Conservation (phyloP, 2,888 invertebrate genomes). For the Pomacea canaliculata region DNA sequence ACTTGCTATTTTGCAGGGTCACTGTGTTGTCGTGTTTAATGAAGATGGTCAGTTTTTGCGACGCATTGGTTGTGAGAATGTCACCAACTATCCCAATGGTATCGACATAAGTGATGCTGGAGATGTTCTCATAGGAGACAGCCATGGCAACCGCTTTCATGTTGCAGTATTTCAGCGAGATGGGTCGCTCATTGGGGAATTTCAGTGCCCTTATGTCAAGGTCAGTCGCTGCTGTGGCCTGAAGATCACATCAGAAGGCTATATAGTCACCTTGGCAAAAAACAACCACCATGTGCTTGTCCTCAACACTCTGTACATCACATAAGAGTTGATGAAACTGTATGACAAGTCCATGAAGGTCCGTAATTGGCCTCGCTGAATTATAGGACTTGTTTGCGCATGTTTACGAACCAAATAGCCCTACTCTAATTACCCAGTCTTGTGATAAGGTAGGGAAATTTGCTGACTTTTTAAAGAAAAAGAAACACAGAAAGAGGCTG, state of each 20-base stretch:
- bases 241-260: constrained; percentile 96
- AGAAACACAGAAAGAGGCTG: too few relatives aligned
- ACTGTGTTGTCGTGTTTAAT: constrained; percentile 91
- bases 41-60: constrained; percentile 91
- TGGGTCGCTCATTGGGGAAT: constrained; percentile 79
- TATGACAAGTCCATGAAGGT: too few relatives aligned
- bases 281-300: constrained; percentile 99
- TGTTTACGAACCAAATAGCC: too few relatives aligned
- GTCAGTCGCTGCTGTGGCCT: constrained; percentile 97
- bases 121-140: constrained; percentile 95
- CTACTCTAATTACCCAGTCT: too few relatives aligned
- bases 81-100: constrained; percentile 97
- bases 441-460: too few relatives aligned
- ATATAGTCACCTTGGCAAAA: constrained; percentile 90
- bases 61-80: constrained; percentile 93
- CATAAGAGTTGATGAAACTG: constrained; percentile 34
- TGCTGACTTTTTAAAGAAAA: too few relatives aligned
- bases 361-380: too few relatives aligned
- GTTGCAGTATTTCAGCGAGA: constrained; percentile 94
- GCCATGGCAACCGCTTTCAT: constrained; percentile 97
- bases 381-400: too few relatives aligned
- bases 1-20: constrained; percentile 74
- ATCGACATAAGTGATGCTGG: constrained; percentile 98
- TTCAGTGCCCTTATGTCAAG: constrained; percentile 97
- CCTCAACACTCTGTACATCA: constrained; percentile 73